A percentile compares a stretch with the other conserved stretches of the same genome.
phyloP scores from a whole-genome alignment of 1,140 invertebrate genomes.

The Mesaphorura yosii region DNA sequence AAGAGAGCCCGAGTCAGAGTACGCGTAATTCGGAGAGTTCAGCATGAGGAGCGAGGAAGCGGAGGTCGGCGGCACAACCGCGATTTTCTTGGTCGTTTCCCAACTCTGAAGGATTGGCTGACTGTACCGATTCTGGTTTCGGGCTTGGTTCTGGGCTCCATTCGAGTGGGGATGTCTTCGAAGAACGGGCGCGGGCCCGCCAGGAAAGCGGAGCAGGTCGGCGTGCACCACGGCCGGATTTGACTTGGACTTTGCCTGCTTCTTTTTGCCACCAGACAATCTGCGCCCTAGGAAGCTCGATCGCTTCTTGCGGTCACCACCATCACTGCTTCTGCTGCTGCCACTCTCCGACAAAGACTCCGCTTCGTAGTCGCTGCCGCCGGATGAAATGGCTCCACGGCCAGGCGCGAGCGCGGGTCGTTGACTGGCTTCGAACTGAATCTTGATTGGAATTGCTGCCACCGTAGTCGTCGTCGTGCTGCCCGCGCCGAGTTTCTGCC shows the following conservation, averaged over 20 bases:
- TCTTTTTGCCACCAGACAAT: constrained; percentile 2
- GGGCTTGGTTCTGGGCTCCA: too few species aligned
- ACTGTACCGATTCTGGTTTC: neutral
- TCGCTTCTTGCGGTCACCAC: neutral
- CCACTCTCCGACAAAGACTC: neutral
- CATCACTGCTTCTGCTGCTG: neutral
- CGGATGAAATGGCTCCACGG: neutral
- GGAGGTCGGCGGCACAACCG: neutral
- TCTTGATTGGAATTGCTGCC: constrained; percentile 1
- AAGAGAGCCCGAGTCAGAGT: constrained; percentile 17
- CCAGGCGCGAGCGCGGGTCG: neutral
- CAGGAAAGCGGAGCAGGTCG: neutral
- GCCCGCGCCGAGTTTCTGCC: neutral
- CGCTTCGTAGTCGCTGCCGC: neutral
- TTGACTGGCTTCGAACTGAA: constrained; percentile 4
- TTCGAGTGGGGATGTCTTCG: too few species aligned
- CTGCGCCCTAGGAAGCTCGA: neutral
- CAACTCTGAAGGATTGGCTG: constrained; percentile 15
- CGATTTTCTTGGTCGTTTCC: constrained; percentile 27
- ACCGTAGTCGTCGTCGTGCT: neutral
- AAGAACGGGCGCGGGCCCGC: too few species aligned
- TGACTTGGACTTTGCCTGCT: neutral
- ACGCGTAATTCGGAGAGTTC: constrained; percentile 7
- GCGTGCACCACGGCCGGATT: constrained; percentile 1
- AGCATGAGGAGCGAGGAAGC: neutral